Evolutionary conservation across 2,888 invertebrate genomes (phyloP), one percentile per base, ranked within the genome.

Genomic region (Caenorhabditis zanzibari): DNA sequence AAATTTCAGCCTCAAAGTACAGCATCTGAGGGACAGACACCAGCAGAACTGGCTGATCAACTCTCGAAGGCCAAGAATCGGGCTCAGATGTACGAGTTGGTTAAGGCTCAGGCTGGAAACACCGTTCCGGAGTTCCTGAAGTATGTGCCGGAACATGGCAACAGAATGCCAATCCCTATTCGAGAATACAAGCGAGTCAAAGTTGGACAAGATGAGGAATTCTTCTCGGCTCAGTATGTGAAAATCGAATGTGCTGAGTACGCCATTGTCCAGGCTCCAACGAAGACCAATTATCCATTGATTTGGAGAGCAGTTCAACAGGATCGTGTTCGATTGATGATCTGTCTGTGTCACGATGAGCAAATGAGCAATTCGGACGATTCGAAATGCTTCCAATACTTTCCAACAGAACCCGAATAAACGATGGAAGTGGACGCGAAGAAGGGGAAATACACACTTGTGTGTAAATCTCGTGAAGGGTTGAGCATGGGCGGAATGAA

Each of bases 311-410:
- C 49, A 6, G 49, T 84, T 28, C 72, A 56, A 7, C 52, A 84
- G 75, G 86, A 86, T 63, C 56, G 63, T 16, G 44, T 71, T n/a
- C 66, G 64, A 49, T 22, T 84, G 19, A 64, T 86, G 26, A 49
- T 82, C 6, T 71, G 66, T 19, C 28, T 86, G n/a, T 72, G 66
- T 12, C 58, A 58, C 26, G 82, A 82, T 28, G 76, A 82, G 9
- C 72, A 82, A 28, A 66, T 76, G 32, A 61, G 76, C 22, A 76
- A 76, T 6, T 52, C 68, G 16, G 84, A 84, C 58, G 68, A 75
- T 3, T 47, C 63, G 16, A 84, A 84, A 38, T 86, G 86, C 69
- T 86, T 69, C 52, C 59, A 58, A 10, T 86, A 84, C 75, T 86
- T 82, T 74, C 82, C 84, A 12, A 76, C 59, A 5, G 83, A 86